Evolutionary conservation across 2,113 vertebrate genomes (phyloP), one percentile per base, ranked within the genome.

Genomic region (Sylvilagus bachmani): DNA sequence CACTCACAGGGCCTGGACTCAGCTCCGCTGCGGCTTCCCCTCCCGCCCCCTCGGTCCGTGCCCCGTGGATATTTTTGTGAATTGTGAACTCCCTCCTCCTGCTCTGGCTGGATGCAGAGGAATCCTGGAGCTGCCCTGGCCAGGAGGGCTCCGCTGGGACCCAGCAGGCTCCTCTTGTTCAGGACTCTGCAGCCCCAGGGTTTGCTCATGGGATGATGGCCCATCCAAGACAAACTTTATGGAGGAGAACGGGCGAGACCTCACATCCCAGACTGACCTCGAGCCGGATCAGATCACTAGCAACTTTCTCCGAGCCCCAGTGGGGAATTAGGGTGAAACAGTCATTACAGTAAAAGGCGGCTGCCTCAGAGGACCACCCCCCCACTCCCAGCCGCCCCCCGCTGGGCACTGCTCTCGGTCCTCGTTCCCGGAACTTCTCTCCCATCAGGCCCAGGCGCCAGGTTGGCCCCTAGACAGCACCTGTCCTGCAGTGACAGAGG

Each of bases 211-310:
- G 93, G 90, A 95, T 89, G 79, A 90, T 94, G 85, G 84, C 44
- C 24, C 73, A 55, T 95, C 97, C 96, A 97, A 97, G 82, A 97
- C 90, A 96, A 97, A 97, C 95, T 96, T 92, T 66, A 55, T 31
- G 75, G 90, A 96, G 75, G 95, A 96, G 90, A 95, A 85, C 17
- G 36, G 90, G 94, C 92, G 89, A 97, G 97, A 96, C 95, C 96
- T 95, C 77, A 84, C 93, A 92, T 92, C 95, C 88, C 95, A 95
- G 90, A 95, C 92, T 74, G 91, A 92, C 93, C 67, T 55, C 33
- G 89, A 91, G 94, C 93, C 96, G 91, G 88, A 80, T 95, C 91
- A 79, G 95, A 95, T 84, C 81, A 31, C 80, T 61, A 84, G 94
- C 87, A 64, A 74, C 53, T 91, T 83, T 93, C 93, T 96, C 31